Evolutionary conservation across 2,113 vertebrate genomes (phyloP).

Genomic region (Mesitornis unicolor): DNA sequence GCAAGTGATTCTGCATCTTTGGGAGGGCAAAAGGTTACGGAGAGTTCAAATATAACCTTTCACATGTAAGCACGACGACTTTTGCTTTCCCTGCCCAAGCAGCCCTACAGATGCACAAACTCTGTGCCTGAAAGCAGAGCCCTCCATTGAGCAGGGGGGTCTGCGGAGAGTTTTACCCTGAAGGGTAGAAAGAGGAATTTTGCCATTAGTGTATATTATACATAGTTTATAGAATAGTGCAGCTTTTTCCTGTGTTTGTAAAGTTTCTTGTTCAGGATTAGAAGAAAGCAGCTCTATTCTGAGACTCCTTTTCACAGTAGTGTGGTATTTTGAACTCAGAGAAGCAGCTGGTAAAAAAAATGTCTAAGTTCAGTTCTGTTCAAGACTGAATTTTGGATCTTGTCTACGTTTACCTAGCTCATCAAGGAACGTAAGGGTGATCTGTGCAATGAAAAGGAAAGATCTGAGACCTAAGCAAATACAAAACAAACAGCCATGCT

Average conservation of each 20-base stretch:
- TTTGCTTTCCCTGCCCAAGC: background rate
- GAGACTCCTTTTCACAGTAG: background rate
- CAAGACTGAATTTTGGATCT: background rate
- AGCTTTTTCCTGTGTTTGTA: background rate
- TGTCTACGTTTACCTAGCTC: background rate
- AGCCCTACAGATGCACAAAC: fast-evolving
- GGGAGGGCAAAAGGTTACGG: background rate
- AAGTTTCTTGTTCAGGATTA: background rate
- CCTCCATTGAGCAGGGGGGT: background rate
- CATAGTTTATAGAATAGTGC: too few species aligned
- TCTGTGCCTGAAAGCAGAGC: background rate
- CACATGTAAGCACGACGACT: fast-evolving
- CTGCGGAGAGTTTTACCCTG: background rate
- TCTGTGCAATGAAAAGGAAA: background rate
- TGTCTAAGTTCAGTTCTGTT: background rate
- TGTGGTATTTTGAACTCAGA: background rate
- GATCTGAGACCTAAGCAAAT: background rate
- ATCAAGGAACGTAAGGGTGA: background rate
- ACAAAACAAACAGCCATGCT: background rate
- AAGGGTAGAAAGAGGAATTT: background rate
- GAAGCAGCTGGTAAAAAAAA: slow-evolving; percentile 25
- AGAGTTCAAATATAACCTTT: background rate
- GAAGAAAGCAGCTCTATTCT: background rate
- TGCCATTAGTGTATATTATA: too few species aligned
- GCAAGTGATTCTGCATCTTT: background rate